These are phyloP conservation scores for Chaetura pelagica DNA, from an alignment of 2,113 vertebrate species.

Conservation along the genomic window DNA sequence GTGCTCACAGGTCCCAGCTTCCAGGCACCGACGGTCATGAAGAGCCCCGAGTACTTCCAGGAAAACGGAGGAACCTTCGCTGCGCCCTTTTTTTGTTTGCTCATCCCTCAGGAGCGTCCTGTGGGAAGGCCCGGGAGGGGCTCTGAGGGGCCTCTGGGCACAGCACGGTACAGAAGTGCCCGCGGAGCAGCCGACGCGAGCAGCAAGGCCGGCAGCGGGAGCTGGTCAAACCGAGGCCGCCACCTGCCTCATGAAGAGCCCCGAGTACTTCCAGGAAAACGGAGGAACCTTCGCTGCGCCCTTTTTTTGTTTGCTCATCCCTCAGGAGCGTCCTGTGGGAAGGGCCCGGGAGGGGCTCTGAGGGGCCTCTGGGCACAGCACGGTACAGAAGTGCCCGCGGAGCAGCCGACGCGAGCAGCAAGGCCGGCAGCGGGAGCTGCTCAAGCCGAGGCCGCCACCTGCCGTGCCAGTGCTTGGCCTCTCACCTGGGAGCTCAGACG, in stretches of 20 bases:
- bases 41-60: background rate
- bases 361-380: no score
- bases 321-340: no score
- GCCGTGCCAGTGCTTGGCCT: background rate
- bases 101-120: background rate
- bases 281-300: no score
- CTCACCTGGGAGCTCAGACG: background rate
- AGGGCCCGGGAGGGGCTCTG: no score
- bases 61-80: background rate
- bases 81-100: background rate
- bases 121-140: background rate
- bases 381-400: no score
- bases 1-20: conserved; percentile 9
- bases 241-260: no score
- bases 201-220: no score
- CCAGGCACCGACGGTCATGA: background rate
- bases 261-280: no score
- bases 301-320: no score
- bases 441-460: conserved; percentile 17
- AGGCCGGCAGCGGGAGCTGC: no score
- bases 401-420: no score
- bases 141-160: background rate
- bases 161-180: background rate
- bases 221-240: no score
- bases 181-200: background rate